Conservation (phyloP, 2,888 invertebrate species). For the Coenonympha arcania region DNA sequence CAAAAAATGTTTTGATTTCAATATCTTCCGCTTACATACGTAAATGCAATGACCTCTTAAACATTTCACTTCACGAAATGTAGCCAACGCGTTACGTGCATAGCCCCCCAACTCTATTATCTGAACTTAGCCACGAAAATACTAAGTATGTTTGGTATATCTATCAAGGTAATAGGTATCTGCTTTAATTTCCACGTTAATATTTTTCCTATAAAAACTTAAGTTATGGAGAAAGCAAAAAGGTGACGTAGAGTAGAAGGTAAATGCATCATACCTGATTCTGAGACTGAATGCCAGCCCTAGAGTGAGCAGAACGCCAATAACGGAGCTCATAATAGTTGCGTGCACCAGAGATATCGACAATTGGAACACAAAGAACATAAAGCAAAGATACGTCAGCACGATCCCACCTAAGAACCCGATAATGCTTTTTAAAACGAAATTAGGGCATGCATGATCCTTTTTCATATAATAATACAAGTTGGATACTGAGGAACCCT, state of each 20-base stretch:
- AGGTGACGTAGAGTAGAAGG: not conserved
- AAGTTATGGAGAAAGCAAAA: too few species aligned
- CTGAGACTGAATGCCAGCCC: conserved; percentile 79
- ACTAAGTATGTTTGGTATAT: too few species aligned
- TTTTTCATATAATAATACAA: conserved; percentile 49
- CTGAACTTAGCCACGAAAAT: too few species aligned
- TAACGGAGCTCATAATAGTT: conserved; percentile 75
- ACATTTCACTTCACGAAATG: too few species aligned
- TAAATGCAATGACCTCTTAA: too few species aligned
- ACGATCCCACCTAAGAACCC: conserved; percentile 79
- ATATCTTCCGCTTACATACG: too few species aligned
- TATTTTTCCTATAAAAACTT: too few species aligned
- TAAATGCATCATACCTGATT: conserved; percentile 41
- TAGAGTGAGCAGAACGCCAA: conserved; percentile 77
- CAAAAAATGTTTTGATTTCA: too few species aligned
- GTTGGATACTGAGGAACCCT: conserved; percentile 48
- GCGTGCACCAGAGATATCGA: conserved; percentile 76
- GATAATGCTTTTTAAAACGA: conserved; percentile 75
- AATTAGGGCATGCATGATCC: conserved; percentile 73
- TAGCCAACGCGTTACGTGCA: too few species aligned
- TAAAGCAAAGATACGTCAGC: conserved; percentile 78
- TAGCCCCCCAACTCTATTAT: too few species aligned
- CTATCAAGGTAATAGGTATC: too few species aligned
- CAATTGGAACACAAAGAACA: conserved; percentile 79
- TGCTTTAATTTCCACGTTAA: too few species aligned